Evolutionary conservation across 1,140 invertebrate species (phyloP).

Genomic region (Saxidomus purpurata): DNA sequence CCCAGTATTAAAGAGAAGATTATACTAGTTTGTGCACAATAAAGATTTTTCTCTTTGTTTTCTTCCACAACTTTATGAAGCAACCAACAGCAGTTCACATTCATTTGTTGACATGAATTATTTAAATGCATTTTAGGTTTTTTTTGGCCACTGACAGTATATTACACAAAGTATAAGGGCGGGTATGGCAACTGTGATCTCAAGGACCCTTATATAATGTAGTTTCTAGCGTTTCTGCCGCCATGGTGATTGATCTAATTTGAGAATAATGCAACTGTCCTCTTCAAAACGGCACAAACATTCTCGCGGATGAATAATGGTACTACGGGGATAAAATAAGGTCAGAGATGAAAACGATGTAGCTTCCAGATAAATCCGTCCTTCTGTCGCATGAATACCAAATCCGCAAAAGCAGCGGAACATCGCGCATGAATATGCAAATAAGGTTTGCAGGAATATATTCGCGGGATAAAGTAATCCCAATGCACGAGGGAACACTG

Average conservation of each 20-base stretch:
- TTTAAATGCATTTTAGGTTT: too few relatives aligned
- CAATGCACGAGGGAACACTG: not conserved
- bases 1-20: not conserved
- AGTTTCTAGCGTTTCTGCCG: not conserved
- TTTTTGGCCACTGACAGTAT: too few relatives aligned
- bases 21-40: not conserved
- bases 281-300: conserved; percentile 18
- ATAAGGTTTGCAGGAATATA: conserved; percentile 38
- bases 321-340: conserved; percentile 27
- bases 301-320: conserved; percentile 48
- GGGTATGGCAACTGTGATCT: not conserved
- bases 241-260: conserved; percentile 9
- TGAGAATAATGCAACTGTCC: conserved; percentile 7
- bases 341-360: conserved; percentile 53
- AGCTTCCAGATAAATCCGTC: conserved; percentile 55
- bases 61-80: too few relatives aligned
- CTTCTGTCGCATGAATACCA: conserved; percentile 67
- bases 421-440: conserved; percentile 66
- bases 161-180: too few relatives aligned
- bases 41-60: not conserved
- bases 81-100: too few relatives aligned
- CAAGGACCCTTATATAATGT: not conserved
- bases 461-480: conserved; percentile 57
- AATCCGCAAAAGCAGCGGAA: conserved; percentile 37
- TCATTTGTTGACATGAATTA: too few relatives aligned